Base-by-base conservation (phyloP, 2,113 vertebrate species). In the Anhinga anhinga region DNA sequence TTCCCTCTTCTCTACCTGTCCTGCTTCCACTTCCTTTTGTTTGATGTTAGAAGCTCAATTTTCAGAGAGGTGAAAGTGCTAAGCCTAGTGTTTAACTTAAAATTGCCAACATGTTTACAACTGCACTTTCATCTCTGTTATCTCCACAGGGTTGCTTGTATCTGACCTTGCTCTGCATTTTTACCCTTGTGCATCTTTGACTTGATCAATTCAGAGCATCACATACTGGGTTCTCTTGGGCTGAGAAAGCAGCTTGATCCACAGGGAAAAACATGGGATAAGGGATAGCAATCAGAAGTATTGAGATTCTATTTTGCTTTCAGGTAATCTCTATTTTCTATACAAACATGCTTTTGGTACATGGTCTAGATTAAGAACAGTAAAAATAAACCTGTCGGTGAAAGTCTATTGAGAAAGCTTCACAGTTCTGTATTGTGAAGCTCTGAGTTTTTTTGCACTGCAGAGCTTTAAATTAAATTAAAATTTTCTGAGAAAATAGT, bases 161-260 rank as follows among this genome's bases (percentile, higher is more conserved):
- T 62, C 78, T 93, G 78, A 82, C 88, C 74, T 84, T 93, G 59
- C 50, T 85, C 40, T 88, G 76, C 56, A 13, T 94, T 97, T 93
- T 96, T 66, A 81, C 69, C 42, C 42, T 73, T 62, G 27, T 62
- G 77, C 71, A 22, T 92, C 86, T 88, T 73, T 40, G 63, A 52
- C 42, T 80, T 34, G 27, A 52, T 86, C 21, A 44, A 3, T 73
- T 63, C 29, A 13, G 87, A 88, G 82, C 34, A 84, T 52, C 81
- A 38, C 36, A 7, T 42, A 34, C n/a, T 42, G 38, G 42, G 16
- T 62, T n/a, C 66, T 76, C 9, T 34, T 19, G 13, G 50, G 42
- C 82, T 81, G 80, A 52, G 70, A 53, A 78, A 73, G 42, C 29
- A 53, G 32, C 47, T 87, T 67, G 77, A 71, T 89, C 50, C 44